These are phyloP conservation scores for Serrognathus titanus DNA, from an alignment of 2,888 invertebrate species.

Conservation along the genomic window DNA sequence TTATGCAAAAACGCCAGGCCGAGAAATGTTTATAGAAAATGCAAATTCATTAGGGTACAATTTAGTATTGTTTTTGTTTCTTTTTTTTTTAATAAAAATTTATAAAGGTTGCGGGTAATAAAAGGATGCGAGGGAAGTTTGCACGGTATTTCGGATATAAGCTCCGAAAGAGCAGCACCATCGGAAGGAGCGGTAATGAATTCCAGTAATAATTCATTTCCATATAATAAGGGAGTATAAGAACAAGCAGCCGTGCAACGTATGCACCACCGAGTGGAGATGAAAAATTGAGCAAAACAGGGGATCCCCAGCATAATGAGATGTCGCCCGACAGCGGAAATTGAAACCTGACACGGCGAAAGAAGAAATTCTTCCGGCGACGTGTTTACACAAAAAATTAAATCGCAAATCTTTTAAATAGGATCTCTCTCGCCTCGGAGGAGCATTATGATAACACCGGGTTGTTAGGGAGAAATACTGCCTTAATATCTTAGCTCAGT, in stretches of 20 bases:
- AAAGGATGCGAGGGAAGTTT: conserved; percentile 1
- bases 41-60: conserved; percentile 8
- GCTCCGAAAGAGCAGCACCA: neutral
- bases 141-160: neutral
- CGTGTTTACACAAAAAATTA: conserved; percentile 41
- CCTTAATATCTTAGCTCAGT: conserved; percentile 40
- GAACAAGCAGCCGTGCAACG: neutral
- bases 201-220: conserved; percentile 23
- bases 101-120: conserved; percentile 2
- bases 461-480: conserved; percentile 39
- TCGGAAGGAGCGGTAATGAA: conserved; percentile 19
- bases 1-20: conserved; percentile 5
- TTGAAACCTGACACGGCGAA: conserved; percentile 36
- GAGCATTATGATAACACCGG: conserved; percentile 39
- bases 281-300: conserved; percentile 25
- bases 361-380: conserved; percentile 23
- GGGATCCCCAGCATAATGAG: conserved; percentile 23
- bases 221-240: conserved; percentile 20
- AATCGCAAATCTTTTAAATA: conserved; percentile 45
- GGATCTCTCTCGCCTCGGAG: conserved; percentile 29
- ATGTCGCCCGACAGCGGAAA: conserved; percentile 27
- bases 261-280: conserved; percentile 15
- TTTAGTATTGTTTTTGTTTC: conserved; percentile 8
- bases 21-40: conserved; percentile 11
- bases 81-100: conserved; percentile 8